A percentile compares a stretch with the other conserved stretches of the same genome.
phyloP scores from a whole-genome alignment of 2,797 vertebrate genomes.

The Malacoraja senta region DNA sequence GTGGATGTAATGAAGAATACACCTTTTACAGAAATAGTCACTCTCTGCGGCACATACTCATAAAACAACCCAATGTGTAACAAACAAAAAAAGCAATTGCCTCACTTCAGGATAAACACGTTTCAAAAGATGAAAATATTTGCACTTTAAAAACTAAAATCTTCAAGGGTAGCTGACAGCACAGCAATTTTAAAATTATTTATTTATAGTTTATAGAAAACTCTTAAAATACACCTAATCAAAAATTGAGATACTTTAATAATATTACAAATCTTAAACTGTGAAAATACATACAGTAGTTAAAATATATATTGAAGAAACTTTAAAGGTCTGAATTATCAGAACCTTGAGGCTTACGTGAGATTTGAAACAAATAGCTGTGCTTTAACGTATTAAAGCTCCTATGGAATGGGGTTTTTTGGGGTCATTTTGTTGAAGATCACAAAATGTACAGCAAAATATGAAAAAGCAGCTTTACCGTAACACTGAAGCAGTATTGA shows the following conservation, averaged over 20 bases:
- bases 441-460: background rate
- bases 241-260: background rate
- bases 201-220: background rate
- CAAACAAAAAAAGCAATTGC: background rate
- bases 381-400: background rate
- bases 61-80: background rate
- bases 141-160: background rate
- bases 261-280: background rate
- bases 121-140: background rate
- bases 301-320: background rate
- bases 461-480: background rate
- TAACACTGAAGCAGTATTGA: background rate
- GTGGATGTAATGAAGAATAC: background rate
- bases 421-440: background rate
- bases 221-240: too few relatives aligned
- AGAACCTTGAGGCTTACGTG: background rate
- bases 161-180: background rate
- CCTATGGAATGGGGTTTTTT: too few relatives aligned
- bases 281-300: background rate
- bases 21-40: background rate
- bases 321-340: background rate
- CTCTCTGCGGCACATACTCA: background rate
- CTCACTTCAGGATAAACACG: background rate
- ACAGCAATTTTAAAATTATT: background rate
- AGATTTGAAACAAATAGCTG: background rate